These are phyloP conservation scores for Gymnogyps californianus DNA, from an alignment of 2,113 vertebrate genomes.

Conservation along the genomic window DNA sequence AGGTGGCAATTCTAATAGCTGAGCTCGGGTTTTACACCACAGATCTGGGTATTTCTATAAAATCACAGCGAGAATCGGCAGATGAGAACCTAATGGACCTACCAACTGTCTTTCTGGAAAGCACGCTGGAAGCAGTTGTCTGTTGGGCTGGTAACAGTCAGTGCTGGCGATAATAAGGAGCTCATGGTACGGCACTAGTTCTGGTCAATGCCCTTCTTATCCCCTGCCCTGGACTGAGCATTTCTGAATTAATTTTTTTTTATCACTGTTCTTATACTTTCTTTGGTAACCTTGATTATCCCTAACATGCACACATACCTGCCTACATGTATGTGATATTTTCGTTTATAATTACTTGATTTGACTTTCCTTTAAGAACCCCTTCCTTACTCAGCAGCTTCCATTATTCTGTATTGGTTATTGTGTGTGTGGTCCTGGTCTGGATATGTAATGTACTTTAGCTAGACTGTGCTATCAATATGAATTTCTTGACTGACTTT, in stretches of 20 bases:
- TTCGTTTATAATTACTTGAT: neutral
- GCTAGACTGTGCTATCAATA: neutral
- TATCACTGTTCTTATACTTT: neutral
- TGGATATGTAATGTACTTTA: neutral
- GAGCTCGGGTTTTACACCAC: neutral
- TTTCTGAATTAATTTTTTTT: neutral
- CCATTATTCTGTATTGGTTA: neutral
- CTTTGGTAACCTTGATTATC: neutral
- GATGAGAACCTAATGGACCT: neutral
- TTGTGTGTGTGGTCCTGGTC: neutral
- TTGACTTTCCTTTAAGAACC: neutral
- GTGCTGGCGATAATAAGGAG: neutral
- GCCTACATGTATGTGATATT: neutral
- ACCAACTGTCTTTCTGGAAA: neutral
- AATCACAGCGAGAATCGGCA: neutral
- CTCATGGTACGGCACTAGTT: neutral
- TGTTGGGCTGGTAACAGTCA: neutral
- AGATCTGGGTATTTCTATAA: neutral
- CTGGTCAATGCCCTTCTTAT: neutral
- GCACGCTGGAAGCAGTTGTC: neutral
- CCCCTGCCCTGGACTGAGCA: neutral
- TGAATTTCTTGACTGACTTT: neutral
- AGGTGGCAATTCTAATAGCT: neutral
- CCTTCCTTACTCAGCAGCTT: neutral
- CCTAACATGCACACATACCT: neutral